Conservation (phyloP, 2,113 vertebrate genomes). For the Silurus meridionalis region DNA sequence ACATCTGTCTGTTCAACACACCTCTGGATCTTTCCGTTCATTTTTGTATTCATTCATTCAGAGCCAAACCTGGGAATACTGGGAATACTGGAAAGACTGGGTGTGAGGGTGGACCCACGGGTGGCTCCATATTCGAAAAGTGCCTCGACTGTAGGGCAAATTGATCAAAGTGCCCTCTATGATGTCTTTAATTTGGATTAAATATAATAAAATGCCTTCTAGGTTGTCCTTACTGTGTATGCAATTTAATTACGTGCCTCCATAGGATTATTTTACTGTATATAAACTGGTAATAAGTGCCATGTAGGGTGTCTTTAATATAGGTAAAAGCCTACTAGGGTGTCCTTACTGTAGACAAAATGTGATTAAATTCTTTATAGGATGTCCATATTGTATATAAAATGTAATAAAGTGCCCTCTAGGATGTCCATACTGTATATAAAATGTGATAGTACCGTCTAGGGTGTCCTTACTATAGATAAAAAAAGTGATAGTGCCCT, state of each 20-base stretch:
- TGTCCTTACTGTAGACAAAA: no score
- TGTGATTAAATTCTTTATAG: not conserved
- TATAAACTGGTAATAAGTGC: not conserved
- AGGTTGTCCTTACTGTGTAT: not conserved
- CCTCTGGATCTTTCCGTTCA: not conserved
- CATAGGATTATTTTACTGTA: not conserved
- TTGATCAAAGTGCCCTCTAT: not conserved
- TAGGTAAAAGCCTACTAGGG: no score
- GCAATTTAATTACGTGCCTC: no score
- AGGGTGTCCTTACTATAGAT: not conserved
- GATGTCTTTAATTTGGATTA: no score
- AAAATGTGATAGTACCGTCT: not conserved
- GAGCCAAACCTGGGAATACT: not conserved
- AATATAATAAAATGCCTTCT: not conserved
- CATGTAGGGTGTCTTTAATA: not conserved
- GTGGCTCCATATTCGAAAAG: not conserved
- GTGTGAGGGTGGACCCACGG: not conserved
- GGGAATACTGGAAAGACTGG: not conserved
- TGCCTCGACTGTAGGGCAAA: no score
- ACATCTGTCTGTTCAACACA: not conserved
- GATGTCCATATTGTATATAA: not conserved
- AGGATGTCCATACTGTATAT: not conserved
- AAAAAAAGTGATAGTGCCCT: no score
- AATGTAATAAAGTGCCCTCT: not conserved
- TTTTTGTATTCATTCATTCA: not conserved